Evolutionary conservation across 1,140 invertebrate genomes (phyloP), one percentile per base, ranked within the genome.

Genomic region (Hyles vespertilio): DNA sequence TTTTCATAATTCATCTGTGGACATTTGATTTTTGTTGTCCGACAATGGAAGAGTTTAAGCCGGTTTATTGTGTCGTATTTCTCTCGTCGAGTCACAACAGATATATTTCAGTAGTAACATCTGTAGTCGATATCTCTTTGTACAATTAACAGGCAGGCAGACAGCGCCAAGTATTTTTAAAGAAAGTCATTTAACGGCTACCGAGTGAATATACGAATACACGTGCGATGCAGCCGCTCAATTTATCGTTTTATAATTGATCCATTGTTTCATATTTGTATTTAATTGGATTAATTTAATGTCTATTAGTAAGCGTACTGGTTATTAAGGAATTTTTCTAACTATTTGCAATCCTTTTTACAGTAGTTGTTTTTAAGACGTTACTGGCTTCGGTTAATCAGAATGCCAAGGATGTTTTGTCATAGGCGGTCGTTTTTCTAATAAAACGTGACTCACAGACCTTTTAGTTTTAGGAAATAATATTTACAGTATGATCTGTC

Each of bases 111-210:
- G 69, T 66, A 57, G 71, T 62, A 79, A 81, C 85, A 89, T 87
- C 78, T 87, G 85, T 77, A 87, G 72, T 68, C 77, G 64, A 84
- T 88, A 80, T 85, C 81, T 84, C 73, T 81, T 75, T 73, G 71
- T 74, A 85, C 84, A 88, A 88, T 88, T 88, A 88, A 87, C 74
- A 74, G 73, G 75, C 67, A 64, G 62, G 63, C 70, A 74, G 80
- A 81, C 79, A 77, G 67, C 60, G 60, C 67, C 70, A 73, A 69
- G 79, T 84, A 80, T 84, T 81, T 82, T 80, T 82, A 81, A 80
- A 80, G 59, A 61, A 67, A 65, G 69, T 74, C 78, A 82, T 84
- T 79, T 75, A 74, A 67, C 65, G 56, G 69, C 67, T 69, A 60
- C 63, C 54, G 65, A 57, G 47, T 66, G 62, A 63, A 63, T 64